Conservation (phyloP, 2,888 invertebrate genomes). For the Caenorhabditis plicata region DNA sequence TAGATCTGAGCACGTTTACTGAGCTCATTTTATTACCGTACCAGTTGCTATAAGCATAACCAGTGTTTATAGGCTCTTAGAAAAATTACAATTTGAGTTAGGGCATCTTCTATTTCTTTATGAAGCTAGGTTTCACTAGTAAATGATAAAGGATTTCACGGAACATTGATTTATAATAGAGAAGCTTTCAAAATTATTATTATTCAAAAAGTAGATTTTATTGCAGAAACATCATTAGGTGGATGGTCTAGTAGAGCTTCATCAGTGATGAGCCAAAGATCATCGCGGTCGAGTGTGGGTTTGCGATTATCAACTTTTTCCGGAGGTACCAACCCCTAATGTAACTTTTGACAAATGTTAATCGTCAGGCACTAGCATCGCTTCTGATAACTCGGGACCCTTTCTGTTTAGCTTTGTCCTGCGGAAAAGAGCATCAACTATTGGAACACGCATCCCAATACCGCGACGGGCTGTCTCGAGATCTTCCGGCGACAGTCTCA, state of each 20-base stretch:
- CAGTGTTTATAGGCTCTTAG: too few relatives aligned
- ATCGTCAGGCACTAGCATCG: conserved; percentile 58
- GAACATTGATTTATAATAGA: neutral
- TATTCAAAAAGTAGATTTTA: neutral
- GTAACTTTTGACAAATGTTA: neutral
- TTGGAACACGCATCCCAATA: conserved; percentile 63
- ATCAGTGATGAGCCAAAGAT: conserved; percentile 62
- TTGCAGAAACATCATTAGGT: conserved; percentile 59
- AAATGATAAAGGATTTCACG: too few relatives aligned
- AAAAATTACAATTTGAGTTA: too few relatives aligned
- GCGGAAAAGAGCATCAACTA: conserved; percentile 64
- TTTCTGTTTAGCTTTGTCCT: conserved; percentile 64
- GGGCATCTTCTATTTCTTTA: too few relatives aligned
- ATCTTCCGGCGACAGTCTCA: conserved; percentile 59
- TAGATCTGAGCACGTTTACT: too few relatives aligned
- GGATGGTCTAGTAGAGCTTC: conserved; percentile 64
- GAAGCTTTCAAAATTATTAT: neutral
- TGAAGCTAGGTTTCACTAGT: too few relatives aligned
- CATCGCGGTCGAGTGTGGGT: conserved; percentile 59
- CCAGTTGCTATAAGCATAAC: too few relatives aligned
- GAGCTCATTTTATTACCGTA: too few relatives aligned
- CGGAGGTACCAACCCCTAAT: conserved; percentile 24
- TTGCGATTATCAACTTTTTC: conserved; percentile 63
- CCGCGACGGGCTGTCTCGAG: conserved; percentile 59
- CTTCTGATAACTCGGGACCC: conserved; percentile 64